Percentiles rank a stretch among this genome's conserved stretches.
Evolutionary conservation across 2,113 vertebrate genomes (phyloP).

Genomic region (Ceratotherium simum): DNA sequence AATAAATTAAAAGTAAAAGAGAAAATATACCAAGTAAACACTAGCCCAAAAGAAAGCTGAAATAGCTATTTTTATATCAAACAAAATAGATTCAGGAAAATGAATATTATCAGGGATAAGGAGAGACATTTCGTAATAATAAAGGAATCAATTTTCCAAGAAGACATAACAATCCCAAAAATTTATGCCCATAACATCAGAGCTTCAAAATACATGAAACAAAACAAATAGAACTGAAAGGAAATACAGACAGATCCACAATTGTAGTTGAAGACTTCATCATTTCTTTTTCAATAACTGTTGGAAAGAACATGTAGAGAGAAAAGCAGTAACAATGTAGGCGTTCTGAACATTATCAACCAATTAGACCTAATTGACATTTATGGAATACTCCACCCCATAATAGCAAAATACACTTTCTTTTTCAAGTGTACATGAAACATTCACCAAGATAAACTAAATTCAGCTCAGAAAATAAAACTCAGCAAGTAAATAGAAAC

Average conservation of each 20-base stretch:
- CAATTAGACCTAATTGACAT: background rate
- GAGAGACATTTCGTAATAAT: background rate
- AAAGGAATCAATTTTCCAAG: slow-evolving; percentile 5
- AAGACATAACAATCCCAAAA: background rate
- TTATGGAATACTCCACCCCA: background rate
- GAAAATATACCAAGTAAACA: background rate
- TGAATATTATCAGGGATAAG: background rate
- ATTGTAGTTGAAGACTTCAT: background rate
- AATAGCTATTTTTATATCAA: background rate
- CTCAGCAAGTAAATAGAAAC: background rate
- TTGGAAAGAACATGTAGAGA: background rate
- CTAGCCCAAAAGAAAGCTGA: background rate
- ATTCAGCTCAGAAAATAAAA: background rate
- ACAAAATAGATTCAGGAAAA: slow-evolving; percentile 13
- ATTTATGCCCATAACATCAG: background rate
- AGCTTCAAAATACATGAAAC: background rate
- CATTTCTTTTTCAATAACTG: background rate
- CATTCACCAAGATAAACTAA: background rate
- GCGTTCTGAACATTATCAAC: background rate
- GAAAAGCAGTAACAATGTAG: background rate
- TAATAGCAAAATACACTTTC: background rate
- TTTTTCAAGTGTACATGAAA: background rate
- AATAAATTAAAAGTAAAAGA: background rate
- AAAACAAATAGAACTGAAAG: background rate
- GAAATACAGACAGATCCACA: background rate